A percentile compares a stretch with the other conserved stretches of the same genome.
Evolutionary conservation across 1,140 invertebrate genomes (phyloP).

Genomic region (Eubasilissa regina): DNA sequence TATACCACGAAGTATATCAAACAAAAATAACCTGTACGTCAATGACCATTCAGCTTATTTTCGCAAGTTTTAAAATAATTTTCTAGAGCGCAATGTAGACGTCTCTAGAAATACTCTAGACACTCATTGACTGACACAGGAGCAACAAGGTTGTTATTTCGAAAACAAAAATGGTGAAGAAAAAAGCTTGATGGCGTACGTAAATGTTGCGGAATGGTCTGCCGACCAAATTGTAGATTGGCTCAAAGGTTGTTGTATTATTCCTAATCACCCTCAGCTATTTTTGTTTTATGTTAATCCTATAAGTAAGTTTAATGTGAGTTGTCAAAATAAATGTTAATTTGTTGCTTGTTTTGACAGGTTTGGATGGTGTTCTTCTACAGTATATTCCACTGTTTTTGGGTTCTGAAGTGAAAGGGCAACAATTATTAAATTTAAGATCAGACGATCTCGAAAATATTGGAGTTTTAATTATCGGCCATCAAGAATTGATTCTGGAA

Average conservation of each 20-base stretch:
- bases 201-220: constrained; percentile 93
- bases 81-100: too few relatives aligned
- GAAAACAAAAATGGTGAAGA: constrained; percentile 51
- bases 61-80: too few relatives aligned
- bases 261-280: not conserved
- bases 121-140: constrained; percentile 24
- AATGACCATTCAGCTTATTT: too few relatives aligned
- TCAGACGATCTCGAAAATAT: constrained; percentile 91
- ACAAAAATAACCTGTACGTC: too few relatives aligned
- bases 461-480: constrained; percentile 87
- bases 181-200: constrained; percentile 79
- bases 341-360: constrained; percentile 69
- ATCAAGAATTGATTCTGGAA: constrained; percentile 94
- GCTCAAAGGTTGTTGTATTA: constrained; percentile 82
- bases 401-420: constrained; percentile 86
- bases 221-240: constrained; percentile 95
- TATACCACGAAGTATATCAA: too few relatives aligned
- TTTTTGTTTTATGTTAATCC: not conserved
- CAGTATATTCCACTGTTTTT: constrained; percentile 88
- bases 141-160: constrained; percentile 41
- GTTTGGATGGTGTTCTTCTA: constrained; percentile 85
- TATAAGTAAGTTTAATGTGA: not conserved
- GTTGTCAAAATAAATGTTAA: constrained; percentile 44
- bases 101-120: too few relatives aligned
- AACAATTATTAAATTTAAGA: constrained; percentile 85